Percentiles rank a stretch among this genome's conserved stretches.
Evolutionary conservation across 2,113 vertebrate species (phyloP).

Genomic region (Mirza zaza): DNA sequence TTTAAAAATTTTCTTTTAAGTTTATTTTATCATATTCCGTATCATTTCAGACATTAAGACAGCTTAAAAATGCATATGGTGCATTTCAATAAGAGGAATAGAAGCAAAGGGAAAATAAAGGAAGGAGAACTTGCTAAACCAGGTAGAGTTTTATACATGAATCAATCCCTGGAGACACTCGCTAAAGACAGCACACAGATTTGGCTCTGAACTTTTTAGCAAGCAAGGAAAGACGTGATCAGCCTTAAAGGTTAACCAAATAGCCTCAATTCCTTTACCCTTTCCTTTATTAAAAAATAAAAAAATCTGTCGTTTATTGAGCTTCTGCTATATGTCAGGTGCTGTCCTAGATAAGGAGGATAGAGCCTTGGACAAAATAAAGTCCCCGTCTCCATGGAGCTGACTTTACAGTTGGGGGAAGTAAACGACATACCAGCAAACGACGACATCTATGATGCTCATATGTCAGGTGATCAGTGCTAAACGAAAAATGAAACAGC

Average conservation of each 20-base stretch:
- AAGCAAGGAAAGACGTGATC: neutral
- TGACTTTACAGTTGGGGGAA: neutral
- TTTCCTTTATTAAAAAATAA: neutral
- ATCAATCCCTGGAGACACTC: neutral
- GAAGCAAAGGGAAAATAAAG: neutral
- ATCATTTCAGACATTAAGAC: constrained; percentile 7
- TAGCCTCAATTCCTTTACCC: neutral
- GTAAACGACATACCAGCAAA: neutral
- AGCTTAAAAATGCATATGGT: neutral
- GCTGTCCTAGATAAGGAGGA: neutral
- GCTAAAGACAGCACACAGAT: neutral
- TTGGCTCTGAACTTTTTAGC: neutral
- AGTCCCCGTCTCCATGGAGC: neutral
- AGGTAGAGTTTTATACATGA: neutral
- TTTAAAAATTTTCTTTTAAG: neutral
- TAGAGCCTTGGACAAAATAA: neutral
- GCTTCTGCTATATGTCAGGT: neutral
- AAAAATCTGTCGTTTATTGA: neutral
- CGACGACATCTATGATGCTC: neutral
- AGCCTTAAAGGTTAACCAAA: neutral
- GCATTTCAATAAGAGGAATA: neutral
- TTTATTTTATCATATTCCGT: neutral
- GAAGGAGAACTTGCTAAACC: neutral
- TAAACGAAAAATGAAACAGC: neutral
- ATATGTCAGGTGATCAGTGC: neutral